These are phyloP conservation scores for Cynopterus brachyotis DNA, from an alignment of 2,113 vertebrate species.

Conservation along the genomic window DNA sequence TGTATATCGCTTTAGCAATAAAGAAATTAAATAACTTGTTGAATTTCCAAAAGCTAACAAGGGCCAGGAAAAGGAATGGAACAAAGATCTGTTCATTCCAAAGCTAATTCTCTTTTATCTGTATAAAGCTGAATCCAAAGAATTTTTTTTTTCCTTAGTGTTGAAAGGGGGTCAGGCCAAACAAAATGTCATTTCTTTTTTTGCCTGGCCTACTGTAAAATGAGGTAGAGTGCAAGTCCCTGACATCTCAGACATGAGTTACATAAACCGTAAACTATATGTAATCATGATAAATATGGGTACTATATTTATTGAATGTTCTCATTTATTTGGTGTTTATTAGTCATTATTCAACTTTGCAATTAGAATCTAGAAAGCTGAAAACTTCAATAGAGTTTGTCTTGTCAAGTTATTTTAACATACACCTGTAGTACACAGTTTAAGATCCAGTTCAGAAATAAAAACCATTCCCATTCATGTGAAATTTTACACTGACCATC, in stretches of 20 bases:
- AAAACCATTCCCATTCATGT: conserved; percentile 7
- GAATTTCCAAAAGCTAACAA: neutral
- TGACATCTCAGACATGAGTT: conserved; percentile 7
- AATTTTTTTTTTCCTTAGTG: neutral
- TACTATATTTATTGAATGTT: conserved; percentile 41
- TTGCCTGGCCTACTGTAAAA: neutral
- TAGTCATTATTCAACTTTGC: conserved; percentile 28
- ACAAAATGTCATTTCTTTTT: conserved; percentile 21
- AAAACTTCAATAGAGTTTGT: neutral
- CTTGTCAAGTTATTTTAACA: conserved; percentile 9
- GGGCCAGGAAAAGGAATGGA: neutral
- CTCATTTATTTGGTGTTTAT: conserved; percentile 52
- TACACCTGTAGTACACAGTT: neutral
- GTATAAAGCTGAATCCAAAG: neutral
- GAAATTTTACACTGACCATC: conserved; percentile 44
- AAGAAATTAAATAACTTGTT: conserved; percentile 34
- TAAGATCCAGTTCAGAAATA: conserved; percentile 18
- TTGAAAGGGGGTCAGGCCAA: neutral
- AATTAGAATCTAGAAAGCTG: conserved; percentile 6
- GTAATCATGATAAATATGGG: conserved; percentile 64
- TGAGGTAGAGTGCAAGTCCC: neutral
- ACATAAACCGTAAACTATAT: neutral
- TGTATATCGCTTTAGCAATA: neutral
- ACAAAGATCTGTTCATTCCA: neutral
- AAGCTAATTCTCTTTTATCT: neutral